Evolutionary conservation across 2,113 vertebrate species (phyloP), one percentile per base, ranked within the genome.

Genomic region (Gopherus evgoodei): DNA sequence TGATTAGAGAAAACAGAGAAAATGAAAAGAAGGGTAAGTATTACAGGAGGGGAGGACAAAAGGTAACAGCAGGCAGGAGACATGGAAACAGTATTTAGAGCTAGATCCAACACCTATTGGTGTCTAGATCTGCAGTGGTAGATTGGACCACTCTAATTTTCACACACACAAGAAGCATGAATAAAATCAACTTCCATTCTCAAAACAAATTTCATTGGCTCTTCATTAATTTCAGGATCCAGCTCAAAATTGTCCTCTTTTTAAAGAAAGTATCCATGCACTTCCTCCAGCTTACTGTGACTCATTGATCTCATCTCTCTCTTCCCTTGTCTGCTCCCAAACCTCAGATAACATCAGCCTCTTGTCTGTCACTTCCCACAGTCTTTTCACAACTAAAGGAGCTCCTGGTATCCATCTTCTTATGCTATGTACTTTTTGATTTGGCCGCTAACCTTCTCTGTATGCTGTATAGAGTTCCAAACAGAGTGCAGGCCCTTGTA

Each of bases 141-240:
- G 72, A 81, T 72, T 93, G 87, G 72, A 94, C 90, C 42, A 93
- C 82, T 59, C 13, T 35, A 81, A 88, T 38, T 95, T 94, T 94
- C 87, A 88, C 91, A 95, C 90, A 89, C 91, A 95, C 83, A 94
- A 52, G 82, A 89, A 35, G 62, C 16, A 44, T 9, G 38, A 92
- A 86, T 91, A 96, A 93, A 57, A 96, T 92, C 83, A 95, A 79
- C 72, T 49, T 35, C 89, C 93, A 85, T 83, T 8, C 78, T 93
- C 62, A 22, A 69, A 53, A 17, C 12, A 50, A 50, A 42, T 52
- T 75, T 81, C 31, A 65, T 65, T 9, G 31, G 62, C 76, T 94
- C 81, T 27, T 65, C 91, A n/a, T 57, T 96, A 53, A 53, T 88
- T 85, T 85, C 78, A 91, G 81, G 44, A 17, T 57, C 79, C 29